These are phyloP conservation scores for Darevskia nairensis DNA, from an alignment of 2,797 vertebrate genomes.

Conservation along the genomic window DNA sequence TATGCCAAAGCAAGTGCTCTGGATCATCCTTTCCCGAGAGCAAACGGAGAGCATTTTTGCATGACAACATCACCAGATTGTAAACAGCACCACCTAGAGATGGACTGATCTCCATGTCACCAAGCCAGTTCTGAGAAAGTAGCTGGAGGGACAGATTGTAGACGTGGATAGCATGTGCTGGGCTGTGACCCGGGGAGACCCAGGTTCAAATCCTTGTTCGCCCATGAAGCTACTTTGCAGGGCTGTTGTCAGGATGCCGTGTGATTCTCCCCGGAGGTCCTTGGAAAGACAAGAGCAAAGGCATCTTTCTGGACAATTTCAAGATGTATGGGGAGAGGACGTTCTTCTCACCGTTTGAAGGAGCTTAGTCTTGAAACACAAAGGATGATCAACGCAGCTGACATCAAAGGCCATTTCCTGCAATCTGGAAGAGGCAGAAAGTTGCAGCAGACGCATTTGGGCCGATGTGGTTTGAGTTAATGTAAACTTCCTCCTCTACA, in stretches of 20 bases:
- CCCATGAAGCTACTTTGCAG: not conserved
- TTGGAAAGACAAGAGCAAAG: not conserved
- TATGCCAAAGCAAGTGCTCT: not conserved
- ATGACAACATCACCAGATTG: not conserved
- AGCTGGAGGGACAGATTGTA: not conserved
- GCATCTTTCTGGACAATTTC: not conserved
- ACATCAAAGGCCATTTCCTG: not conserved
- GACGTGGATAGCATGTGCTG: not conserved
- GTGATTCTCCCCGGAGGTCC: not conserved
- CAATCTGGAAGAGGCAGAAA: not conserved
- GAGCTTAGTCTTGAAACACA: too few relatives aligned
- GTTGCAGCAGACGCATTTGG: not conserved
- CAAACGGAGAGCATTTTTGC: not conserved
- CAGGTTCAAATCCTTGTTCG: not conserved
- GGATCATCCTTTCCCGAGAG: not conserved
- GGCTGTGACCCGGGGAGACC: too few relatives aligned
- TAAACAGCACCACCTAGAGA: conserved; percentile 6
- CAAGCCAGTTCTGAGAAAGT: not conserved
- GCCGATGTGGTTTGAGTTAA: not conserved
- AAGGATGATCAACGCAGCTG: not conserved
- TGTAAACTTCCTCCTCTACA: conserved; percentile 7
- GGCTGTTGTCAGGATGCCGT: not conserved
- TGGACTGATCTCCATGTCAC: not conserved
- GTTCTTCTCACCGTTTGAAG: not conserved
- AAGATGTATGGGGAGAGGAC: not conserved